Evolutionary conservation across 2,888 invertebrate genomes (phyloP).

Genomic region (Aphodius sticticus): DNA sequence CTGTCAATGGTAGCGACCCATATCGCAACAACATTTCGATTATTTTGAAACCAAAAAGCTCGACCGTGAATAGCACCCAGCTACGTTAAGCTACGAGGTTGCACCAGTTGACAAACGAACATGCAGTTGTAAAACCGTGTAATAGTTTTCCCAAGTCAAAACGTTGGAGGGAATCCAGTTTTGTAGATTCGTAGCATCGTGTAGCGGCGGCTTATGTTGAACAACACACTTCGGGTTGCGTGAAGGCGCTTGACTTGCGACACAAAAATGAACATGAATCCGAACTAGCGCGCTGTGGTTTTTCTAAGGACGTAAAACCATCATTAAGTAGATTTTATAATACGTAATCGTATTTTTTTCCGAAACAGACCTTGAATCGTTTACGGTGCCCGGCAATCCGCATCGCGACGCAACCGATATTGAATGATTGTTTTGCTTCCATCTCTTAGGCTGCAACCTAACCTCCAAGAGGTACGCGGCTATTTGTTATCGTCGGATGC

Average conservation of each 20-base stretch:
- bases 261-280: not conserved
- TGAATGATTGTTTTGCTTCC: not conserved
- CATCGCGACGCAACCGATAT: not conserved
- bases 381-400: not conserved
- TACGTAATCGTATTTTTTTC: slow-evolving; percentile 4
- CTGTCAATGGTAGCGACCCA: not conserved
- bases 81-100: too few relatives aligned
- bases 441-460: not conserved
- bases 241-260: too few relatives aligned
- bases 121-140: too few relatives aligned
- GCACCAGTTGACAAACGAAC: too few relatives aligned
- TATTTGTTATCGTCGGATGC: not conserved
- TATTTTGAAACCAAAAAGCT: not conserved
- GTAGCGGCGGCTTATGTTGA: too few relatives aligned
- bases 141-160: too few relatives aligned
- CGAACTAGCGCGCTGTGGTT: not conserved
- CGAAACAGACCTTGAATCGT: slow-evolving; percentile 4
- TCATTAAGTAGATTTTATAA: not conserved
- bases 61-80: not conserved
- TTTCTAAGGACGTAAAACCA: not conserved
- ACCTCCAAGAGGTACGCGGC: not conserved
- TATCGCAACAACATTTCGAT: not conserved
- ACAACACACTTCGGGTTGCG: too few relatives aligned
- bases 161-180: too few relatives aligned
- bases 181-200: too few relatives aligned